Conservation (phyloP, 2,113 vertebrate genomes). For the Monarcha castaneiventris region DNA sequence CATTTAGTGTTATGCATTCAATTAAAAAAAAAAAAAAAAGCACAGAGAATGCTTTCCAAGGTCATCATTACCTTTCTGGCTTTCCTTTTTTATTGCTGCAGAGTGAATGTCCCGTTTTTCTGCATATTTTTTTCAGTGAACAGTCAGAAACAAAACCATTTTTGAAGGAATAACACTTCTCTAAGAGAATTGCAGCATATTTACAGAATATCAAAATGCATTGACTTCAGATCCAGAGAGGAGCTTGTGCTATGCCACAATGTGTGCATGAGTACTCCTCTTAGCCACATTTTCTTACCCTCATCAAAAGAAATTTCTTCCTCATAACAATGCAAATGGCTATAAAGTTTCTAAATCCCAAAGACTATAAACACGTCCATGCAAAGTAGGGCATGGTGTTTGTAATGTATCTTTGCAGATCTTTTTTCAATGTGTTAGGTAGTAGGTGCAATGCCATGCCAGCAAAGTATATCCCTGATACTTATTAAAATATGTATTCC, state of each 20-base stretch:
- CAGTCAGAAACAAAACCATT: neutral
- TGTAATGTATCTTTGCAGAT: neutral
- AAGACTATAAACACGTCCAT: neutral
- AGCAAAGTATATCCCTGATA: neutral
- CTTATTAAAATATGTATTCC: neutral
- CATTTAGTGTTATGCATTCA: neutral
- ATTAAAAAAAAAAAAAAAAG: neutral
- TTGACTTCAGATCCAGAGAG: neutral
- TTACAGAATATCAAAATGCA: neutral
- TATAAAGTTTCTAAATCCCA: neutral
- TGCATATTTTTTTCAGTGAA: neutral
- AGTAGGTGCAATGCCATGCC: neutral
- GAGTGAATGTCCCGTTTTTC: neutral
- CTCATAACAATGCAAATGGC: neutral
- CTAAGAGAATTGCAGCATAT: neutral
- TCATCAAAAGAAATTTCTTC: neutral
- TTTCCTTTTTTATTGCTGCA: neutral
- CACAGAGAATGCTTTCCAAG: neutral
- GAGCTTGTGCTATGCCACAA: neutral
- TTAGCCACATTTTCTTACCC: neutral
- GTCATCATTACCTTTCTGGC: neutral
- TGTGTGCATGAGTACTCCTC: fast-evolving
- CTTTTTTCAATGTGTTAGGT: neutral
- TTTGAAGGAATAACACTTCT: neutral
- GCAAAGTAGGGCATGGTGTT: neutral